These are phyloP conservation scores for Triplophysa yarkandensis DNA, from an alignment of 2,797 vertebrate species.

Conservation along the genomic window DNA sequence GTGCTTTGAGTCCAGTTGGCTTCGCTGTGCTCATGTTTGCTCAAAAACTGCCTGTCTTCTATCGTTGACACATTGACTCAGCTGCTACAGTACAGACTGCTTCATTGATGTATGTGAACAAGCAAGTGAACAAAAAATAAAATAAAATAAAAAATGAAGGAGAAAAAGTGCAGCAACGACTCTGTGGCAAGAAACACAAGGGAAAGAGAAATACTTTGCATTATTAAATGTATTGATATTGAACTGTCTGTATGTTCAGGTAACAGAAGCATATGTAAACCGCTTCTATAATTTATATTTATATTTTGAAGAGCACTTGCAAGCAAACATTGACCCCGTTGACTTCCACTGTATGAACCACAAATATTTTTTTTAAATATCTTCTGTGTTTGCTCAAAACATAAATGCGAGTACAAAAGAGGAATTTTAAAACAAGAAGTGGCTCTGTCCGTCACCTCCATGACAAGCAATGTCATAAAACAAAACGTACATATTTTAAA, in stretches of 20 bases:
- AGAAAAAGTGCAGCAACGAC: slow-evolving; percentile 48
- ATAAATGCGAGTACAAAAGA: not conserved
- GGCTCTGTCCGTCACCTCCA: too few species aligned
- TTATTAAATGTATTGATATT: too few species aligned
- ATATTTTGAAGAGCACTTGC: too few species aligned
- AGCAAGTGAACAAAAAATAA: slow-evolving; percentile 24
- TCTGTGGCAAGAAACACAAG: slow-evolving; percentile 56
- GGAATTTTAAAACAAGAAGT: slow-evolving; percentile 2
- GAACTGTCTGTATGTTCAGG: too few species aligned
- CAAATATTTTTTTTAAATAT: too few species aligned
- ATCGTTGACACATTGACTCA: slow-evolving; percentile 81
- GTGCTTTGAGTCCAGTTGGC: slow-evolving; percentile 91
- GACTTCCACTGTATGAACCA: too few species aligned
- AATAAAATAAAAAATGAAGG: slow-evolving; percentile 58
- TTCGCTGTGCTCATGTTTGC: slow-evolving; percentile 91
- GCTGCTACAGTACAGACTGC: slow-evolving; percentile 1
- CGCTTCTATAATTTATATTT: too few species aligned
- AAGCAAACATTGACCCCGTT: too few species aligned
- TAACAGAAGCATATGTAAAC: too few species aligned
- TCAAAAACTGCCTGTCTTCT: slow-evolving; percentile 57
- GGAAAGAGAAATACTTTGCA: not conserved
- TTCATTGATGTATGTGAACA: slow-evolving; percentile 42
- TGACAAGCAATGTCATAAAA: slow-evolving; percentile 3
- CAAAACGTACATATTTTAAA: not conserved
- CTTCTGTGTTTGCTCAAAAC: too few species aligned